Conservation (phyloP, 2,888 invertebrate species). For the Patella depressa region DNA sequence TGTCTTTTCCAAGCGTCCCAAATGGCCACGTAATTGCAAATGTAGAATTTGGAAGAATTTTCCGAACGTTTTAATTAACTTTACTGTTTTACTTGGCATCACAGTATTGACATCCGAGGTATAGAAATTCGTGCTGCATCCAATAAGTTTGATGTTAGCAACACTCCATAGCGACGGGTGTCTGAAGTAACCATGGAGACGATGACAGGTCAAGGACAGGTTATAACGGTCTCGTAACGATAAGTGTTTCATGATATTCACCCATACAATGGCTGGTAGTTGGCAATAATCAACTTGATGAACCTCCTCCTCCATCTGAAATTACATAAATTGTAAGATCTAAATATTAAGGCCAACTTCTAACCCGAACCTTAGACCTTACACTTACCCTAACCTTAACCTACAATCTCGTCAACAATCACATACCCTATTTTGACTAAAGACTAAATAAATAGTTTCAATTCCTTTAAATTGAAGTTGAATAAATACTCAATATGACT, state of each 20-base stretch:
- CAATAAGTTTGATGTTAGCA: constrained; percentile 42
- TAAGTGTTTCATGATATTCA: constrained; percentile 50
- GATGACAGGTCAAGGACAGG: constrained; percentile 53
- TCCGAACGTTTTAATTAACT: constrained; percentile 53
- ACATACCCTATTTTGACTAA: too few relatives aligned
- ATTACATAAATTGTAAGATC: background rate
- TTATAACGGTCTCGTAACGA: constrained; percentile 45
- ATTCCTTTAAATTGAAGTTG: too few relatives aligned
- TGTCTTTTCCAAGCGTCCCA: constrained; percentile 42
- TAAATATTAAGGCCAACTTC: too few relatives aligned
- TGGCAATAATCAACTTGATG: constrained; percentile 45
- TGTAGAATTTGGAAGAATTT: constrained; percentile 57
- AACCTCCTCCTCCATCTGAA: constrained; percentile 15
- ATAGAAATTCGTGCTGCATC: constrained; percentile 26
- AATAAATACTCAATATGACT: too few relatives aligned
- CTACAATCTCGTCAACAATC: too few relatives aligned
- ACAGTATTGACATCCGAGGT: constrained; percentile 14
- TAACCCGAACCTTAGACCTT: too few relatives aligned
- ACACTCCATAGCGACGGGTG: constrained; percentile 61
- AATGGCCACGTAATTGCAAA: constrained; percentile 45
- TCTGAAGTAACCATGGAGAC: constrained; percentile 50
- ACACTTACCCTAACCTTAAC: too few relatives aligned
- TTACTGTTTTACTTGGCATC: constrained; percentile 14
- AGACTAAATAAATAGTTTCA: too few relatives aligned
- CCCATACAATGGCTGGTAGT: constrained; percentile 58